Evolutionary conservation across 2,113 vertebrate species (phyloP).

Genomic region (Calyptommatus sinebrachiatus): DNA sequence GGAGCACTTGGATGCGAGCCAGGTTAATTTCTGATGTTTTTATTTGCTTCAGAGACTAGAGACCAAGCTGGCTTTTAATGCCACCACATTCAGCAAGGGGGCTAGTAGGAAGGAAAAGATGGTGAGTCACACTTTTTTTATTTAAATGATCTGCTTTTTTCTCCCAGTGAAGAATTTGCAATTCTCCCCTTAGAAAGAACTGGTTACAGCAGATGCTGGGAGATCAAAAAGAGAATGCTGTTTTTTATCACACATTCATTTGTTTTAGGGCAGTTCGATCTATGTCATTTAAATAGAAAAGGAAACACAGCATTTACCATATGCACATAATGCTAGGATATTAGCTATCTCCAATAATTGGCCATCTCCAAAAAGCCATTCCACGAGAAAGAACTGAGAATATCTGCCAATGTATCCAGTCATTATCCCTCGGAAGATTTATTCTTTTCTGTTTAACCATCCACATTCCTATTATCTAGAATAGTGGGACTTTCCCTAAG

Average conservation of each 20-base stretch:
- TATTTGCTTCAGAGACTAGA: slow-evolving; percentile 3
- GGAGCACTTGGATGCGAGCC: slow-evolving; percentile 1
- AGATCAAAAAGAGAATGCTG: not conserved
- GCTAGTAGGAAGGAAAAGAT: not conserved
- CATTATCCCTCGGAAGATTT: too few species aligned
- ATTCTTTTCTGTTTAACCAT: too few species aligned
- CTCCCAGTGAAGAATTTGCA: not conserved
- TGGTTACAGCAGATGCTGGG: not conserved
- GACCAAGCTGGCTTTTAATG: not conserved
- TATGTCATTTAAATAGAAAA: not conserved
- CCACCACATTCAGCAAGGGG: not conserved
- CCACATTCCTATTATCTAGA: too few species aligned
- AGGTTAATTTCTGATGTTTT: not conserved
- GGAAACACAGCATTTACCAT: not conserved
- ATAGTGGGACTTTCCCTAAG: too few species aligned
- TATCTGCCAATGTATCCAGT: too few species aligned
- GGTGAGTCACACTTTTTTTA: not conserved
- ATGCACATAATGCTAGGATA: not conserved
- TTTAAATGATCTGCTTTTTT: not conserved
- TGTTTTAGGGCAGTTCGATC: too few species aligned
- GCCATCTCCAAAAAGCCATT: too few species aligned
- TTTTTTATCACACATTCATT: too few species aligned
- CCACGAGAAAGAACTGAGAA: too few species aligned
- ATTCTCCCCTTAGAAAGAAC: not conserved
- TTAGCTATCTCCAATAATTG: too few species aligned